Conservation (phyloP, 2,797 vertebrate genomes). For the Gastrophryne carolinensis region DNA sequence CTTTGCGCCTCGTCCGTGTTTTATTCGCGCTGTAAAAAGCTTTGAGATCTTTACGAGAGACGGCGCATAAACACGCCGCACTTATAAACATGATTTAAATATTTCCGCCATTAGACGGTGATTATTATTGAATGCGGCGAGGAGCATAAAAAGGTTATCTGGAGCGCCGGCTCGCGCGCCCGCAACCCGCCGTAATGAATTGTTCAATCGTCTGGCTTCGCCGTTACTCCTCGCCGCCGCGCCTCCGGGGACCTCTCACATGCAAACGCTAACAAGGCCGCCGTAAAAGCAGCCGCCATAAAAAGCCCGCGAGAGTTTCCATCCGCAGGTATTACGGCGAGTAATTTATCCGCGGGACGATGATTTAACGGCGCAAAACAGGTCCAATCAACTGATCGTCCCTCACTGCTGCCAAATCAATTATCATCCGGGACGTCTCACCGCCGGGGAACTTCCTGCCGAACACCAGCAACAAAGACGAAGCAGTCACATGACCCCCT, state of each 20-base stretch:
- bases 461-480: neutral
- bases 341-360: conserved; percentile 65
- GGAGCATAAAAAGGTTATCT: conserved; percentile 67
- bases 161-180: conserved; percentile 60
- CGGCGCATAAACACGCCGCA: conserved; percentile 72
- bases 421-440: too few relatives aligned
- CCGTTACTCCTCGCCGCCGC: conserved; percentile 66
- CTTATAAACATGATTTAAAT: conserved; percentile 83
- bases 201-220: conserved; percentile 63
- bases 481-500: too few relatives aligned
- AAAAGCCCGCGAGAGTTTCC: conserved; percentile 68
- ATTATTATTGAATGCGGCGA: conserved; percentile 76
- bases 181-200: conserved; percentile 69
- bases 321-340: conserved; percentile 59
- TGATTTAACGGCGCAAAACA: conserved; percentile 69
- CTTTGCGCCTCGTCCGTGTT: conserved; percentile 64
- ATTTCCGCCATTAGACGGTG: conserved; percentile 72
- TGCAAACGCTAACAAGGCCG: conserved; percentile 66
- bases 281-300: conserved; percentile 69
- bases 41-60: conserved; percentile 74
- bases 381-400: conserved; percentile 65
- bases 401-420: conserved; percentile 75
- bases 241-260: conserved; percentile 65
- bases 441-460: neutral
- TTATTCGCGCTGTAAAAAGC: conserved; percentile 75